These are phyloP conservation scores for Brachyhypopomus gauderio DNA, from an alignment of 2,113 vertebrate genomes.

Conservation along the genomic window DNA sequence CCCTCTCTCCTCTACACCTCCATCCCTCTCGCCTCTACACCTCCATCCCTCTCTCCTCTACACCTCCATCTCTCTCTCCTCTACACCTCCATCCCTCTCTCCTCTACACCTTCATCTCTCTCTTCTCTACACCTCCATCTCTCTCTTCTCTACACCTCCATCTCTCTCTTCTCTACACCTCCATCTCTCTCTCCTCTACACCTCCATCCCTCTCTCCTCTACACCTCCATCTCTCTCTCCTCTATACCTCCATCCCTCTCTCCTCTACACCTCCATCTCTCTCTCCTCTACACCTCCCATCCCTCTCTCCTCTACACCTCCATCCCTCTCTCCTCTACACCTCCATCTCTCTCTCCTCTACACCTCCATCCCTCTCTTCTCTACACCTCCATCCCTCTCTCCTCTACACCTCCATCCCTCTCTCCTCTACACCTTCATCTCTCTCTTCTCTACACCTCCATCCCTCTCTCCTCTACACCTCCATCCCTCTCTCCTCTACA, in stretches of 20 bases:
- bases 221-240: neutral
- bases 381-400: neutral
- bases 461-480: neutral
- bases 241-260: neutral
- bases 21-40: neutral
- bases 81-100: neutral
- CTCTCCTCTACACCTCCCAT: too few relatives aligned
- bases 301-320: neutral
- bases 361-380: neutral
- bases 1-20: neutral
- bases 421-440: neutral
- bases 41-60: neutral
- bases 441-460: neutral
- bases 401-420: neutral
- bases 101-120: neutral
- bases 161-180: neutral
- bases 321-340: neutral
- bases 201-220: neutral
- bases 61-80: neutral
- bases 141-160: neutral
- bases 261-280: neutral
- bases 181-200: neutral
- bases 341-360: neutral
- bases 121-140: neutral
- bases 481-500: neutral